These are phyloP conservation scores for Eptatretus atami DNA, from an alignment of 2,797 vertebrate species.

Conservation along the genomic window DNA sequence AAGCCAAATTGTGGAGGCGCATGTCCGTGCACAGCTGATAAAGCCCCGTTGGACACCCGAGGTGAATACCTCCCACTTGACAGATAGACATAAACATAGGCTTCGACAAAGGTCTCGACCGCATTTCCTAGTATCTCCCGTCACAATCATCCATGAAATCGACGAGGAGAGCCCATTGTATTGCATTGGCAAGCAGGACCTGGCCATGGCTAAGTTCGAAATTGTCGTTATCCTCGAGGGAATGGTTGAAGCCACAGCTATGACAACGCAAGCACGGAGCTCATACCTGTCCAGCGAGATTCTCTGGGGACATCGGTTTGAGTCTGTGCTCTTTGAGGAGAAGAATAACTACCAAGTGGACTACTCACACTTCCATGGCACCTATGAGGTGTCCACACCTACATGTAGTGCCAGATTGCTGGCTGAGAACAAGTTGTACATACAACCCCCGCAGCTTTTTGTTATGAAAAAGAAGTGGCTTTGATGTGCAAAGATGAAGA, in stretches of 20 bases:
- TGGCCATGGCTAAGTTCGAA: conserved; percentile 62
- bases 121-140: conserved; percentile 76
- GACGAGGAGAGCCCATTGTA: conserved; percentile 72
- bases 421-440: conserved; percentile 77
- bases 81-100: conserved; percentile 87
- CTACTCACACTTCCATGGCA: conserved; percentile 91
- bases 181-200: conserved; percentile 54
- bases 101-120: conserved; percentile 77
- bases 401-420: conserved; percentile 75
- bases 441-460: conserved; percentile 62
- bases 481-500: conserved; percentile 63
- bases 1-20: conserved; percentile 82
- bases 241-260: conserved; percentile 93
- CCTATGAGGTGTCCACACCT: conserved; percentile 81
- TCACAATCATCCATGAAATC: conserved; percentile 84
- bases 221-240: conserved; percentile 91
- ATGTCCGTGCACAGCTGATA: conserved; percentile 69
- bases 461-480: conserved; percentile 85
- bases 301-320: conserved; percentile 85
- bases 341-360: conserved; percentile 94
- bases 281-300: conserved; percentile 67
- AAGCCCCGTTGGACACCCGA: conserved; percentile 64
- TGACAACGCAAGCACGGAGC: conserved; percentile 94
- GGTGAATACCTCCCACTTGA: conserved; percentile 82
- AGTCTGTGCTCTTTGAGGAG: conserved; percentile 83